phyloP scores from a whole-genome alignment of 2,113 vertebrate genomes.

The Reinhardtius hippoglossoides region DNA sequence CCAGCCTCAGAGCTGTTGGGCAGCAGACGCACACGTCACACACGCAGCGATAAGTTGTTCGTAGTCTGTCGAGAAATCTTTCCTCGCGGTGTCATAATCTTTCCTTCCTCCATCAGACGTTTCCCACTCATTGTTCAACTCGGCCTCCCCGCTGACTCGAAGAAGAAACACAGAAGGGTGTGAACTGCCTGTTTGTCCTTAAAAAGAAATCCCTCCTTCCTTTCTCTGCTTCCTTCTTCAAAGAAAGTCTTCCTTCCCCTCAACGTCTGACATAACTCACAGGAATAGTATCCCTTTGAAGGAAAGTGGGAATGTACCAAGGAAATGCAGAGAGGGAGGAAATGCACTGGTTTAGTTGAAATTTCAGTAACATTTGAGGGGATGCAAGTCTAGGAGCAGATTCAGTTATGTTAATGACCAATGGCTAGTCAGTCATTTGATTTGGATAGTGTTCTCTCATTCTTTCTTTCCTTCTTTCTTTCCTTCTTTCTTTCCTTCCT shows the following conservation, averaged over 20 bases:
- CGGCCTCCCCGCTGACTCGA: background rate
- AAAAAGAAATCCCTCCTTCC: conserved; percentile 63
- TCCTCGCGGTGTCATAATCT: conserved; percentile 9
- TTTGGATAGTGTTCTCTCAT: no score
- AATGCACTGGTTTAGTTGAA: background rate
- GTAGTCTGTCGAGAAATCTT: conserved; percentile 21
- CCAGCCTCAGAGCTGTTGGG: background rate
- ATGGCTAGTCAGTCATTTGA: no score
- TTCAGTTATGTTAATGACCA: background rate
- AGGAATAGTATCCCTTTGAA: background rate
- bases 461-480: no score
- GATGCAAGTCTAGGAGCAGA: background rate
- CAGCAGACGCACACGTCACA: background rate
- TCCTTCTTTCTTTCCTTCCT: no score
- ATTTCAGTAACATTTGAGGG: background rate
- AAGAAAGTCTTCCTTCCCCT: conserved; percentile 43
- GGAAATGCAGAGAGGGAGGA: no score
- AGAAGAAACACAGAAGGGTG: conserved; percentile 32
- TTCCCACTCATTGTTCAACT: conserved; percentile 31
- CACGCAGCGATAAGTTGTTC: conserved; percentile 13
- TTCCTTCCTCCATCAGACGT: conserved; percentile 11
- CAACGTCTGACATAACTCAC: conserved; percentile 24
- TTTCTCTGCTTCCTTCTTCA: conserved; percentile 29
- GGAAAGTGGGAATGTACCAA: background rate
- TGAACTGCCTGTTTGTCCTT: conserved; percentile 45